Conservation (phyloP, 2,113 vertebrate genomes). For the Seriola quinqueradiata region DNA sequence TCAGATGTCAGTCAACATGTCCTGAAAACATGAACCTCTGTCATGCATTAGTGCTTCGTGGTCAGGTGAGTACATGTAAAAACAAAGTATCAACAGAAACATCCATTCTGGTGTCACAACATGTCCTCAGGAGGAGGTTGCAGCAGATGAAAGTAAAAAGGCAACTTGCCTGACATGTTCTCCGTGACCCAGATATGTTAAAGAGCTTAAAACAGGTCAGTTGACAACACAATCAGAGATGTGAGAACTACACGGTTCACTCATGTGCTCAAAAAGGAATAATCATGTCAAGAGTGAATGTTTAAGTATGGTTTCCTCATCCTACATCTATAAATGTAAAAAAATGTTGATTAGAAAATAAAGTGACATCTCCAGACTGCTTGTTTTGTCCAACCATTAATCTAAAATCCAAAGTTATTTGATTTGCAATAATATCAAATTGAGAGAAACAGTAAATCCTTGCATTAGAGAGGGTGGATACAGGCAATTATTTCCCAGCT, state of each 20-base stretch:
- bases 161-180: slow-evolving; percentile 38
- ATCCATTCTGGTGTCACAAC: slow-evolving; percentile 18
- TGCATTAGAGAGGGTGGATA: no score
- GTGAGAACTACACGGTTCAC: background rate
- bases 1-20: background rate
- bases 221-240: slow-evolving; percentile 22
- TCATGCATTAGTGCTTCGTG: background rate
- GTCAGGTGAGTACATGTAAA: slow-evolving; percentile 35
- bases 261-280: background rate
- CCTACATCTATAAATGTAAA: background rate
- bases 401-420: background rate
- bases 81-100: slow-evolving; percentile 9
- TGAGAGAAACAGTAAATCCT: no score
- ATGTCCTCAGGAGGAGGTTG: slow-evolving; percentile 3
- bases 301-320: background rate
- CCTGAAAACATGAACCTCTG: slow-evolving; percentile 10
- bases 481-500: no score
- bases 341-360: no score
- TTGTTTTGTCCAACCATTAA: no score
- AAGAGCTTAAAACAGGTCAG: slow-evolving; percentile 22
- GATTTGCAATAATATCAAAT: no score
- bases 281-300: background rate
- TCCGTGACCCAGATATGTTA: slow-evolving; percentile 32
- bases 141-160: slow-evolving; percentile 35
- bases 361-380: no score